Evolutionary conservation across 53 echinoderm and acorn worm genomes (phyloP).

Genomic region (Apostichopus leukothele): DNA sequence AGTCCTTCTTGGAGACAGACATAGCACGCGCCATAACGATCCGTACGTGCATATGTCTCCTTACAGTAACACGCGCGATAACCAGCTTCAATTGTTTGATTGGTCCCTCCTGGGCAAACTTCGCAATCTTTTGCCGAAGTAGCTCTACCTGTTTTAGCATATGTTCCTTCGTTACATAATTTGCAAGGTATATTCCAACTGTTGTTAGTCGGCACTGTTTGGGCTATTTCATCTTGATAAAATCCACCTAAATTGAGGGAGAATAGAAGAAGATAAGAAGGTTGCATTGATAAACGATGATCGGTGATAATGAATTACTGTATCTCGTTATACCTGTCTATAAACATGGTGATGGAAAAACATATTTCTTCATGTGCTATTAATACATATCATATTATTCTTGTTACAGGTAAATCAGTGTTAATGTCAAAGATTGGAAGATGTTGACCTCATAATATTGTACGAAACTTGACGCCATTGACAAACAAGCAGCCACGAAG

Average conservation of each 20-base stretch:
- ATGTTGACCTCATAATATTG: too few relatives aligned
- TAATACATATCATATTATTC: too few relatives aligned
- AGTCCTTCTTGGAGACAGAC: slow-evolving; percentile 9
- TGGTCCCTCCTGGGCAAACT: slow-evolving; percentile 22
- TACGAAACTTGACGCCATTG: too few relatives aligned
- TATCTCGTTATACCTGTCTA: too few relatives aligned
- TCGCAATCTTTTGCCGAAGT: neutral
- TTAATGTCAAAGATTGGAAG: too few relatives aligned
- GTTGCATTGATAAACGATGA: too few relatives aligned
- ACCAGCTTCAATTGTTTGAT: slow-evolving; percentile 4
- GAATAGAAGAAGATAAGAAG: too few relatives aligned
- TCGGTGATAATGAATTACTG: too few relatives aligned
- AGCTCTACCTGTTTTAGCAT: neutral
- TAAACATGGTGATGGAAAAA: too few relatives aligned
- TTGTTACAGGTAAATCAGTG: too few relatives aligned
- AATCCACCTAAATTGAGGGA: slow-evolving; percentile 19
- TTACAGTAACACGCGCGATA: slow-evolving; percentile 31
- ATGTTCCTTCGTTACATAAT: slow-evolving; percentile 16
- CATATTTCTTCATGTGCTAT: too few relatives aligned
- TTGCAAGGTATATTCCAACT: neutral
- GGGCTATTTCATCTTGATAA: slow-evolving; percentile 23
- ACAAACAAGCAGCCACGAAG: too few relatives aligned
- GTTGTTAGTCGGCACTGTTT: neutral
- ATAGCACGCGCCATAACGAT: slow-evolving; percentile 12
- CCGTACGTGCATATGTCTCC: neutral